Percentiles rank a stretch among this genome's conserved stretches.
These are phyloP conservation scores for Pagetopsis macropterus DNA, from an alignment of 2,797 vertebrate species.

Conservation along the genomic window DNA sequence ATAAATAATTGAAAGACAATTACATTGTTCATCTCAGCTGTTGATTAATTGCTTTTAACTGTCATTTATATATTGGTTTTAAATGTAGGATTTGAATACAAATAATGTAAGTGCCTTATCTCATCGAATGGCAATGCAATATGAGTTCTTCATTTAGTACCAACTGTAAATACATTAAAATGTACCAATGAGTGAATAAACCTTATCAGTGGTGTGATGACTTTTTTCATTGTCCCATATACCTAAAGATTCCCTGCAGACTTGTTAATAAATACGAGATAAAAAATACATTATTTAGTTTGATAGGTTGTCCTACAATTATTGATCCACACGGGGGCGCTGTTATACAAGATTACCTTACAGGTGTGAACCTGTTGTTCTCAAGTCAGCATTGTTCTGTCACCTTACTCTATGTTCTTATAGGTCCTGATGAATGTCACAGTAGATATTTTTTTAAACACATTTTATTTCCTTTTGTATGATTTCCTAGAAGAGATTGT, in stretches of 20 bases:
- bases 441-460: neutral
- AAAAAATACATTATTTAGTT: neutral
- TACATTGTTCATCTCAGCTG: neutral
- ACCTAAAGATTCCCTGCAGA: neutral
- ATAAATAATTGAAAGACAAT: neutral
- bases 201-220: neutral
- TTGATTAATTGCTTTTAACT: neutral
- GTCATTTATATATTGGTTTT: neutral
- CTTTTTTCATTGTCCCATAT: neutral
- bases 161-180: constrained; percentile 23
- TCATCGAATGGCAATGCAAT: neutral
- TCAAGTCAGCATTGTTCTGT: neutral
- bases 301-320: neutral
- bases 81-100: neutral
- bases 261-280: no score
- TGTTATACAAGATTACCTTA: neutral
- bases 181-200: constrained; percentile 30
- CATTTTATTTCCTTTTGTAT: neutral
- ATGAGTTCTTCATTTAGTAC: neutral
- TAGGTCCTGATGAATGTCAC: neutral
- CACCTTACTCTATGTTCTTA: neutral
- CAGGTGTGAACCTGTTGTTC: neutral
- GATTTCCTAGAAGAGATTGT: rapidly evolving
- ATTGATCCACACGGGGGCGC: constrained; percentile 35
- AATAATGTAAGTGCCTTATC: constrained; percentile 33